Base-by-base conservation (phyloP, 2,888 invertebrate species). In the Alentia gelatinosa region DNA sequence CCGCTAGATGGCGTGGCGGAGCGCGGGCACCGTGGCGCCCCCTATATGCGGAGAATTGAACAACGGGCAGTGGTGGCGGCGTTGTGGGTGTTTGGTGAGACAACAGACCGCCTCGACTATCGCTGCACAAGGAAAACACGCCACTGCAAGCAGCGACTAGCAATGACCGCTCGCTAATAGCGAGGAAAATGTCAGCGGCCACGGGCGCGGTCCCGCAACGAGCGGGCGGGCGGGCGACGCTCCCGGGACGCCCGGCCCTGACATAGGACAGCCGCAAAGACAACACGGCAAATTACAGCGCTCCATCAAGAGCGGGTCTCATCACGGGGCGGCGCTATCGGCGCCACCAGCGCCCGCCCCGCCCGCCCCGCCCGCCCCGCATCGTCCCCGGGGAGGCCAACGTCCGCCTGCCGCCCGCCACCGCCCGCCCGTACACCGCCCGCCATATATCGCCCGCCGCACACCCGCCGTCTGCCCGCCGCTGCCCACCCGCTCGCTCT, bases 261-360 rank as follows among this genome's bases (percentile, higher is more conserved):
- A 86, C 86, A 86, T 86, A 86, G 86, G 86, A 86, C 86, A 86
- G 30, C 30, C 47, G 9, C 33, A 86, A 86, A 5, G 86, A 86
- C 42, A 86, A 86, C 86, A 86, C 47, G 19, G 12, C 86, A 86
- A 86, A 86, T 86, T 42, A 86, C 86, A 30, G 15, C 26, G 47
- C 1, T 86, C 86, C 86, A 86, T 86, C 86, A 86, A 30, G 9
- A 19, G 23, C 23, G 37, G 19, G 15, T 79, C 79, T 79, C 19
- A 79, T 79, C 79, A 79, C 39, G 79, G 5, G 19, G 37, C 23
- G 79, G 35, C 79, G 15, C 79, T 79, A 68, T 68, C 12, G 30
- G 30, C 68, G 12, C n/a, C n/a, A n/a, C n/a, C n/a, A n/a, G n/a
- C n/a, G n/a, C n/a, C 5, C 33, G n/a, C n/a, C 19, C 74, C 26